Conservation (phyloP, 2,113 vertebrate species). For the Pachypanchax playfairii region DNA sequence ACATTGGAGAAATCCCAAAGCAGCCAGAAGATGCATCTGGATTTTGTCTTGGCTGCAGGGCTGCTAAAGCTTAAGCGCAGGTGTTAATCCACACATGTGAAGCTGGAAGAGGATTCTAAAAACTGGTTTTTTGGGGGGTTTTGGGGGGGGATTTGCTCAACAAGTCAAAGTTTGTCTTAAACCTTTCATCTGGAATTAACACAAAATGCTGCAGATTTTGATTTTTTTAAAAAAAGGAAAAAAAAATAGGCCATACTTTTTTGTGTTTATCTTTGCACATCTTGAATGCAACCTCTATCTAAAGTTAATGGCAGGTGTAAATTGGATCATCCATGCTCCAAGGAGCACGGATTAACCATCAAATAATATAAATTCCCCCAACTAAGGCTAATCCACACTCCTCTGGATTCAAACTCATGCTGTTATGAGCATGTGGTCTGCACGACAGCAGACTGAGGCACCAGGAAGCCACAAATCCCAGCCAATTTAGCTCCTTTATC, state of each 20-base stretch:
- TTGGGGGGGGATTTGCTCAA: conserved; percentile 32
- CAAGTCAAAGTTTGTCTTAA: conserved; percentile 51
- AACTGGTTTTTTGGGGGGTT: conserved; percentile 27
- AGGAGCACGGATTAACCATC: conserved; percentile 71
- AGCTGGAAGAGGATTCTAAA: conserved; percentile 44
- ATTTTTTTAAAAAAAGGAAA: too few species aligned
- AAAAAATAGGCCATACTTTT: too few species aligned
- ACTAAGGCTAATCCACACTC: conserved; percentile 68
- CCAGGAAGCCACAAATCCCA: conserved; percentile 70
- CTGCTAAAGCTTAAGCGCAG: conserved; percentile 55
- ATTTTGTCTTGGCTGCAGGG: conserved; percentile 65
- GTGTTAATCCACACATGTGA: conserved; percentile 51
- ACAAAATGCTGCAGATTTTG: conserved; percentile 17
- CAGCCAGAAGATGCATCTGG: conserved; percentile 65
- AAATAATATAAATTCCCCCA: conserved; percentile 71
- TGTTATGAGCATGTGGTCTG: conserved; percentile 67
- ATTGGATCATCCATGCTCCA: conserved; percentile 72
- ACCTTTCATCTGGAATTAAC: conserved; percentile 28
- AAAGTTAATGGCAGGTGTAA: conserved; percentile 72
- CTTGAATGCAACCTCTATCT: conserved; percentile 58
- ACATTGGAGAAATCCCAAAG: conserved; percentile 66
- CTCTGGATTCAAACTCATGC: conserved; percentile 69
- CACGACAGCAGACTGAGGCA: conserved; percentile 60
- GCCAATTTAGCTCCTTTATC: conserved; percentile 74
- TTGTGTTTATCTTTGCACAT: conserved; percentile 31